Evolutionary conservation across 35 echinoderm and acorn worm genomes (phyloP).

Genomic region (Heliocidaris tuberculata): DNA sequence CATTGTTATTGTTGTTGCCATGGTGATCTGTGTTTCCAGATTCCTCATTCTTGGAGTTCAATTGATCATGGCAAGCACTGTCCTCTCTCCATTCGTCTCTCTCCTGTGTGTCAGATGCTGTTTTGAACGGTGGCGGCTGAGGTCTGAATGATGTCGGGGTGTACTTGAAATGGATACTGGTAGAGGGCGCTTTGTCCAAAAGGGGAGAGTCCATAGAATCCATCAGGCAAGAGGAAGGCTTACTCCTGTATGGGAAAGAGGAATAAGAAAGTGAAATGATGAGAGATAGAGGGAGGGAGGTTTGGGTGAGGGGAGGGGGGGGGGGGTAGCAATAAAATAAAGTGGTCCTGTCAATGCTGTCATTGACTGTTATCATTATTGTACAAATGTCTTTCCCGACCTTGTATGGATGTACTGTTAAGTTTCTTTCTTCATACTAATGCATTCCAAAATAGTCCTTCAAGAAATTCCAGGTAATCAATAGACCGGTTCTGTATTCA

Average conservation of each 20-base stretch:
- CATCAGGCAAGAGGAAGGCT: background rate
- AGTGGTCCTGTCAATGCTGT: no score
- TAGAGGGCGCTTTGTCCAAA: background rate
- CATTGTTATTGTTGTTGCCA: background rate
- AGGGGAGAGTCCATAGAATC: slow-evolving; percentile 7
- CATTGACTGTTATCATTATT: no score
- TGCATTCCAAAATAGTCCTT: no score
- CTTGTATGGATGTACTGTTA: no score
- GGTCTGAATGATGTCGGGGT: background rate
- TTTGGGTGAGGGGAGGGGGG: no score
- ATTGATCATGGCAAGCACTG: background rate
- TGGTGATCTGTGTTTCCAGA: slow-evolving; percentile 4
- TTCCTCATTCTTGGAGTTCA: background rate
- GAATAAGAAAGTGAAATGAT: no score
- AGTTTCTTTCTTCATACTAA: no score
- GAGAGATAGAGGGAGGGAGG: no score
- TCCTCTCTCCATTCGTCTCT: background rate
- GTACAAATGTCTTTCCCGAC: no score
- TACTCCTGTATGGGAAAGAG: background rate
- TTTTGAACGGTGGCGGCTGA: background rate
- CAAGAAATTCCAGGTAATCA: no score
- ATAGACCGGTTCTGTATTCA: no score
- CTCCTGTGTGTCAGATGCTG: background rate
- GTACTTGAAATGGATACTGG: background rate
- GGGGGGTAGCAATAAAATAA: no score